phyloP scores from a whole-genome alignment of 2,888 invertebrate genomes.

The Pseudoips prasinana region DNA sequence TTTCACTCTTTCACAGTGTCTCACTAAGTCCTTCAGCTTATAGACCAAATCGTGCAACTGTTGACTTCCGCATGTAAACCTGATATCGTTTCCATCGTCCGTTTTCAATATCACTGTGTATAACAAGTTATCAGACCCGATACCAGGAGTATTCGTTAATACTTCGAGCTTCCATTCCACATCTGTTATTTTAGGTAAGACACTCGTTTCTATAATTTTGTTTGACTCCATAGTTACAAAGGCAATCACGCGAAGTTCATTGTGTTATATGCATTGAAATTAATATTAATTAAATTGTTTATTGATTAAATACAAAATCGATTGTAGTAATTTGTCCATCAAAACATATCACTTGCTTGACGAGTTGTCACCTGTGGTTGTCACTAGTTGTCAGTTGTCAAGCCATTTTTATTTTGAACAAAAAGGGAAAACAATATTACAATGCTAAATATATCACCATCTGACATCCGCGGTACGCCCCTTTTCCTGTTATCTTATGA shows the following conservation, averaged over 20 bases:
- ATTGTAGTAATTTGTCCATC: too few species aligned
- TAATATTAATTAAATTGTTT: too few species aligned
- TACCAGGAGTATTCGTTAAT: constrained; percentile 61
- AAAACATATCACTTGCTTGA: too few species aligned
- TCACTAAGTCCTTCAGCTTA: constrained; percentile 84
- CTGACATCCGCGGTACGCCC: too few species aligned
- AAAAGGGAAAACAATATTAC: too few species aligned
- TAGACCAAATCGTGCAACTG: constrained; percentile 85
- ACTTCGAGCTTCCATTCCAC: constrained; percentile 84
- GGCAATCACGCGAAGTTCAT: constrained; percentile 1
- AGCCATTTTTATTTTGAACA: too few species aligned
- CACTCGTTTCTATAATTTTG: constrained; percentile 35
- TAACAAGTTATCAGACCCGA: constrained; percentile 65
- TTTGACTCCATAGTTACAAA: constrained; percentile 36
- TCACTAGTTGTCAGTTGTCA: too few species aligned
- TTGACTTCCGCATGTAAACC: constrained; percentile 83
- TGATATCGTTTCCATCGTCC: constrained; percentile 68
- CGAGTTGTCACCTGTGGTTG: too few species aligned
- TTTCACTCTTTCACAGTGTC: constrained; percentile 83
- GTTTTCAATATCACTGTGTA: constrained; percentile 70
- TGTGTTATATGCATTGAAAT: too few species aligned
- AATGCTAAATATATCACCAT: too few species aligned
- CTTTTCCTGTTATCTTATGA: too few species aligned
- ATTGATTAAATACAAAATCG: too few species aligned
- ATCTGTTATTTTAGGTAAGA: constrained; percentile 79